These are phyloP conservation scores for Pristionchus mayeri DNA, from an alignment of 2,888 invertebrate genomes.

Conservation along the genomic window DNA sequence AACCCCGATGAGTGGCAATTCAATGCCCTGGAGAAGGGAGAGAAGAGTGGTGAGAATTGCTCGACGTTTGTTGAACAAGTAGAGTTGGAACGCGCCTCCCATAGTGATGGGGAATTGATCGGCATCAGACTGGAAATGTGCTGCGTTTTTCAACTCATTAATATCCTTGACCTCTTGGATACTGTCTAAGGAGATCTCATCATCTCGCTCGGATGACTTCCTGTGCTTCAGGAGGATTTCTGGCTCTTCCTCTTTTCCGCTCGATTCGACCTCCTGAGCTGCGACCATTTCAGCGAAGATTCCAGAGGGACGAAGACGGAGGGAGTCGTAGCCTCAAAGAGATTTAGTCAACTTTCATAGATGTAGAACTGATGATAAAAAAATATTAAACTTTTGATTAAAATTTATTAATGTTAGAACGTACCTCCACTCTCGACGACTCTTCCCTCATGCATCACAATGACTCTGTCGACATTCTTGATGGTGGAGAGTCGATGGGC, in stretches of 20 bases:
- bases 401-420: neutral
- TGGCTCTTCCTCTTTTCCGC: neutral
- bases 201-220: neutral
- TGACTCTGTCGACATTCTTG: constrained; percentile 36
- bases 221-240: neutral
- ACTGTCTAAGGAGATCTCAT: neutral
- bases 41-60: neutral
- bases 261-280: neutral
- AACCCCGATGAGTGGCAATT: neutral
- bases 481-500: constrained; percentile 41
- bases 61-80: neutral
- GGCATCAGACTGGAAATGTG: neutral
- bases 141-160: neutral
- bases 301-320: neutral
- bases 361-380: neutral
- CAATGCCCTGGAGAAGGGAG: neutral
- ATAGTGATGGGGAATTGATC: neutral
- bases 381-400: neutral
- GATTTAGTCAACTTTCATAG: too few relatives aligned
- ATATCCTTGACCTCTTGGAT: neutral
- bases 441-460: constrained; percentile 33
- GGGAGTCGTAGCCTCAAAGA: constrained; percentile 16
- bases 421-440: constrained; percentile 41
- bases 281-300: constrained; percentile 28
- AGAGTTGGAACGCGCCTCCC: neutral